Evolutionary conservation across 2,888 invertebrate species (phyloP).

Genomic region (Nebria brevicollis): DNA sequence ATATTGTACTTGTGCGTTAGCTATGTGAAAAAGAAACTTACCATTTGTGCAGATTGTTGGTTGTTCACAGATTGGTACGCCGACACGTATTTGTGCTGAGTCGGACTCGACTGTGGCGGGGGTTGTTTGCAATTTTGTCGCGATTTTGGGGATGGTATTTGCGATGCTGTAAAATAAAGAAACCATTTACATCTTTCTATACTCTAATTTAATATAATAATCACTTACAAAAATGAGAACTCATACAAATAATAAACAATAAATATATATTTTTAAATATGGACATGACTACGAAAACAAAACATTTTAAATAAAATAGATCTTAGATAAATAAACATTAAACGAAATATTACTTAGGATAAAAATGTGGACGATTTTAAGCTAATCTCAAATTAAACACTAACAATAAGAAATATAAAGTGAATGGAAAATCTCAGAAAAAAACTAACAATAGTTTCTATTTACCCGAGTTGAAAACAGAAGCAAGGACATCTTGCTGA

Average conservation of each 20-base stretch:
- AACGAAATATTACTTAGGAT: neutral
- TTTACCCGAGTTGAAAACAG: constrained; percentile 68
- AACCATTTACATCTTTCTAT: neutral
- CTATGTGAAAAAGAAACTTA: constrained; percentile 44
- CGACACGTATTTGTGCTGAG: constrained; percentile 67
- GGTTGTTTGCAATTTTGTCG: constrained; percentile 66
- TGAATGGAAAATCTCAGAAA: neutral
- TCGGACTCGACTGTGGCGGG: constrained; percentile 67
- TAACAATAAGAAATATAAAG: neutral
- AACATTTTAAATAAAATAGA: neutral
- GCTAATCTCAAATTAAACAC: neutral
- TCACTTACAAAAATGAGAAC: neutral
- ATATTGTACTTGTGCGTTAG: too few species aligned
- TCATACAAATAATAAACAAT: neutral
- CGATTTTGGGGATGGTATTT: constrained; percentile 70
- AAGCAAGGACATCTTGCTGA: constrained; percentile 65
- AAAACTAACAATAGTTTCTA: constrained; percentile 38
- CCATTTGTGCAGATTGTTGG: constrained; percentile 62
- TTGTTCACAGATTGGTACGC: constrained; percentile 66
- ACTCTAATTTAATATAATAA: neutral
- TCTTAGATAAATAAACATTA: neutral
- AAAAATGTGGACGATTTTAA: neutral
- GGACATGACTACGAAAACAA: too few species aligned
- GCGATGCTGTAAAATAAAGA: constrained; percentile 60
- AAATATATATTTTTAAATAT: neutral